phyloP scores from a whole-genome alignment of 2,797 vertebrate genomes.

The Erethizon dorsatum region DNA sequence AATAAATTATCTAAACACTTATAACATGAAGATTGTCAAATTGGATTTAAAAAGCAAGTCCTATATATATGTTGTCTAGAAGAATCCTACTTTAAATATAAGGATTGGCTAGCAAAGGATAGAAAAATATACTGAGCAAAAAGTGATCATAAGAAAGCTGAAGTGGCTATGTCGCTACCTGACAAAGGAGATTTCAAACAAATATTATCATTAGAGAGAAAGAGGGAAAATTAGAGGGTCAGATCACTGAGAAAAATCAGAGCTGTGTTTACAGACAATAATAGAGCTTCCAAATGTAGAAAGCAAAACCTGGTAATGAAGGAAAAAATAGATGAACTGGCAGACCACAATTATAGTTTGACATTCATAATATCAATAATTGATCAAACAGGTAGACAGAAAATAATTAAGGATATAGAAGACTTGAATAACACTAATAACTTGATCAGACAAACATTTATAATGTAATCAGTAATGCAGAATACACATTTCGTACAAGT shows the following conservation, averaged over 20 bases:
- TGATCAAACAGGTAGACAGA: background rate
- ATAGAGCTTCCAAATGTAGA: background rate
- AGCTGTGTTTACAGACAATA: background rate
- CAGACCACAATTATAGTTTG: background rate
- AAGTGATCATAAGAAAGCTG: background rate
- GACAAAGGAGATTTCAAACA: background rate
- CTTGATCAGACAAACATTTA: background rate
- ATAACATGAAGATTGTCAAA: background rate
- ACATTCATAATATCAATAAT: background rate
- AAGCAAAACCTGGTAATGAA: background rate
- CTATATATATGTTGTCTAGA: background rate
- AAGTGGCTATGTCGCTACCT: background rate
- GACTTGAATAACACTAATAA: background rate
- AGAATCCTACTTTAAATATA: background rate
- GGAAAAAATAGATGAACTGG: background rate
- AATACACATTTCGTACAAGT: background rate
- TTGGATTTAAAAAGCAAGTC: background rate
- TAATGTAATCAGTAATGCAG: background rate
- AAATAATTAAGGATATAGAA: background rate
- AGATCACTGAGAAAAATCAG: background rate
- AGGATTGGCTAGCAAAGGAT: background rate
- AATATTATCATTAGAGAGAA: background rate
- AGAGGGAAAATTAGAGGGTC: background rate
- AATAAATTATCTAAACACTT: background rate
- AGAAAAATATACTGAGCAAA: background rate